These are phyloP conservation scores for Laticauda colubrina DNA, from an alignment of 2,113 vertebrate species.

Conservation along the genomic window DNA sequence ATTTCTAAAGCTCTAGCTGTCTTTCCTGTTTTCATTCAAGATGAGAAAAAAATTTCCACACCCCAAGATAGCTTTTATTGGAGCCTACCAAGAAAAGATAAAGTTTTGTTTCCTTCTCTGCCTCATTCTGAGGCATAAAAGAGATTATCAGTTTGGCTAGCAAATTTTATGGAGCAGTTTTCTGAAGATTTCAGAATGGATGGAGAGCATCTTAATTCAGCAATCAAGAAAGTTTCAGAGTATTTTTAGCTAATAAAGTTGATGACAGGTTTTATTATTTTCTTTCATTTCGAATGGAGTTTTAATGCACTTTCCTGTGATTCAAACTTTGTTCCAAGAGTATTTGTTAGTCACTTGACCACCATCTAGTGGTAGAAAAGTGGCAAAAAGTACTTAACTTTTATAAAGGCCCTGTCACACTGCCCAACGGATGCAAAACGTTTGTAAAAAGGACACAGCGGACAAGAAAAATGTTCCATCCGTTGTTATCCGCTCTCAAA, in stretches of 20 bases:
- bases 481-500: too few relatives aligned
- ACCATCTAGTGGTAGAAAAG: neutral
- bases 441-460: too few relatives aligned
- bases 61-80: neutral
- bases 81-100: neutral
- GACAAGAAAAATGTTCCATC: too few relatives aligned
- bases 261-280: neutral
- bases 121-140: neutral
- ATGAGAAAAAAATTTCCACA: neutral
- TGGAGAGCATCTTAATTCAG: neutral
- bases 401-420: too few relatives aligned
- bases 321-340: neutral
- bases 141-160: neutral
- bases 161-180: neutral
- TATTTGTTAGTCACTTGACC: neutral
- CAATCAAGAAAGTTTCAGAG: neutral
- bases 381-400: neutral
- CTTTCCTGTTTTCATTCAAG: neutral
- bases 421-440: too few relatives aligned
- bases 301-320: neutral
- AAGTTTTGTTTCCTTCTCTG: neutral
- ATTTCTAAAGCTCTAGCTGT: neutral
- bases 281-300: neutral
- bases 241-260: neutral
- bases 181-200: neutral